phyloP scores from a whole-genome alignment of 2,797 vertebrate genomes.

The Ataeniobius toweri region DNA sequence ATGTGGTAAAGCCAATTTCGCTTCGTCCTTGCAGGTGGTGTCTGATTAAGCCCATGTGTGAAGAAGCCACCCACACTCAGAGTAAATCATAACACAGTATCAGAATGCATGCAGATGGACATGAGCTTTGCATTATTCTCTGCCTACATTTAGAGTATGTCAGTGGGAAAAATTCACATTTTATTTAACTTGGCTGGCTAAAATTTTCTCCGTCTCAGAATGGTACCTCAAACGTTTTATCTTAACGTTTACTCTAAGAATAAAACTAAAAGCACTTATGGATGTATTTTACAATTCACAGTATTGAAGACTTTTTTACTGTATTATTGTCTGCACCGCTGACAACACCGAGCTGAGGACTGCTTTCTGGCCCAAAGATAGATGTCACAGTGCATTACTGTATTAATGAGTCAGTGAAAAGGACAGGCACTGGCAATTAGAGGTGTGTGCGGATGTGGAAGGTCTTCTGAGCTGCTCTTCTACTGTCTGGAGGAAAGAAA shows the following conservation, averaged over 20 bases:
- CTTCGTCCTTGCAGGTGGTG: not conserved
- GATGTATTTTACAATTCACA: conserved; percentile 12
- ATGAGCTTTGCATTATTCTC: not conserved
- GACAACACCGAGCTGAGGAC: conserved; percentile 61
- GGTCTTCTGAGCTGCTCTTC: conserved; percentile 36
- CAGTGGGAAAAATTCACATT: not conserved
- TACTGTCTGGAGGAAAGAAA: conserved; percentile 20
- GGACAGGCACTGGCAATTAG: conserved; percentile 68
- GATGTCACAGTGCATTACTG: conserved; percentile 66
- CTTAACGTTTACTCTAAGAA: conserved; percentile 4
- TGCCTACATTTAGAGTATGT: not conserved
- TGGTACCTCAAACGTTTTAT: conserved; percentile 8
- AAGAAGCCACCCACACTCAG: not conserved
- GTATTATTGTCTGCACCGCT: conserved; percentile 32
- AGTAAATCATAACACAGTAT: conserved; percentile 2
- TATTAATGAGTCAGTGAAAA: conserved; percentile 68
- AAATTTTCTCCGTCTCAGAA: conserved; percentile 5
- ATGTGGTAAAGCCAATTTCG: not conserved
- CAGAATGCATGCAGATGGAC: conserved; percentile 1
- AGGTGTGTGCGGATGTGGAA: conserved; percentile 48
- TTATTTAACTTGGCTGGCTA: conserved; percentile 6
- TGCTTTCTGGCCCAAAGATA: conserved; percentile 65
- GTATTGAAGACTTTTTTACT: conserved; percentile 8
- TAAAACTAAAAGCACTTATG: not conserved
- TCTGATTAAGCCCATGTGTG: conserved; percentile 18